Conservation (phyloP, 2,888 invertebrate species). For the Axea sp. region DNA sequence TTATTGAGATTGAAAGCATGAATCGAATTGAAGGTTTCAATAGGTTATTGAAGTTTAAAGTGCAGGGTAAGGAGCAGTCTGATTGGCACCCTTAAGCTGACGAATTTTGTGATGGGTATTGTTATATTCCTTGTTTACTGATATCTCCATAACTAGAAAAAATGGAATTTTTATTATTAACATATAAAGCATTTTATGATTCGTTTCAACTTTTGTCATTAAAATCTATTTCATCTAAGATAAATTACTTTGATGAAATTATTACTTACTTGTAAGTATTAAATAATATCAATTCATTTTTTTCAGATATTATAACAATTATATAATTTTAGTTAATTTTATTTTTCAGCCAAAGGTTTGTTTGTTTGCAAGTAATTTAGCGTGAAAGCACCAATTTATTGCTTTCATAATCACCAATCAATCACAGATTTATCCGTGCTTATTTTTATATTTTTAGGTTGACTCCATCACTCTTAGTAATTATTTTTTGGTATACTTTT, state of each 20-base stretch:
- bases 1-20: conserved; percentile 22
- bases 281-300: not conserved
- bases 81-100: conserved; percentile 32
- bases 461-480: conserved; percentile 83
- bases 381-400: not conserved
- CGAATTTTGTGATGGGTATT: not conserved
- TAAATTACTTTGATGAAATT: too few relatives aligned
- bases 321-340: conserved; percentile 3
- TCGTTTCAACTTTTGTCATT: too few relatives aligned
- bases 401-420: not conserved
- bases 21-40: conserved; percentile 18
- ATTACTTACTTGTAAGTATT: not conserved
- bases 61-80: conserved; percentile 2
- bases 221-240: too few relatives aligned
- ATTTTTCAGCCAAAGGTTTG: conserved; percentile 43
- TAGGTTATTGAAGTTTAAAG: conserved; percentile 22
- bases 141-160: too few relatives aligned
- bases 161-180: too few relatives aligned
- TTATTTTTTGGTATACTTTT: conserved; percentile 85
- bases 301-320: conserved; percentile 16
- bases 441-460: conserved; percentile 80
- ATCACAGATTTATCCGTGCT: conserved; percentile 27
- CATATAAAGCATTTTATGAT: too few relatives aligned
- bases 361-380: conserved; percentile 1
- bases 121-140: conserved; percentile 4